Evolutionary conservation across 2,113 vertebrate genomes (phyloP), one percentile per base, ranked within the genome.

Genomic region (Rhea pennata): DNA sequence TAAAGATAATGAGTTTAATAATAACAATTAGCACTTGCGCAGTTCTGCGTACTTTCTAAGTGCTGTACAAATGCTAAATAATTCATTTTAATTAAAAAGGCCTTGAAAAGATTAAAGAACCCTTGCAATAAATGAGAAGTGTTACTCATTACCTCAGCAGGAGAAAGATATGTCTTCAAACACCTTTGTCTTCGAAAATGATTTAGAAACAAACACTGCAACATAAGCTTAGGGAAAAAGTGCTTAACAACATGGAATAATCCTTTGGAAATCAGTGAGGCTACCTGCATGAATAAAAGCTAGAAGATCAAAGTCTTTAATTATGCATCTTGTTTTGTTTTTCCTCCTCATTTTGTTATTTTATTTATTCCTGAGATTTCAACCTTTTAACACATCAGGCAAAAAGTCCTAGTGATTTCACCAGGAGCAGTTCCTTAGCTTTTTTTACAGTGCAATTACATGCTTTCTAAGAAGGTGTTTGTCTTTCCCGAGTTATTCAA

Each of bases 1-100:
- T 97, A 97, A 97, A 96, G 84, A 96, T 96, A 95, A 97, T 94
- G 77, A 85, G 73, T 89, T 93, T 62, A 96, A 86, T 39, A 89
- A 24, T 53, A 93, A 78, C 27, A 88, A 76, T 77, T 94, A 82
- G 82, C 78, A 72, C 33, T 94, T 84, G 92, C 54, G 20, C n/a
- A 95, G 76, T 9, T 79, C 26, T 36, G 48, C 58, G 74, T 88
- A 69, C 51, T 92, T 96, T 72, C 58, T 51, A 89, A 76, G 9
- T 75, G 23, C 86, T 82, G 17, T 80, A 92, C 84, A 69, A 90
- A 74, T 51, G 70, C 73, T 67, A 74, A 95, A 93, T 87, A 93
- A 91, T 36, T 67, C 3, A 79, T 93, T 86, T 91, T 93, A 94
- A 97, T 96, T 96, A 86, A 97, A 93, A 97, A 93, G 29, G 40